Evolutionary conservation across 1,140 invertebrate genomes (phyloP), one percentile per base, ranked within the genome.

Genomic region (Thaumatotibia leucotreta): DNA sequence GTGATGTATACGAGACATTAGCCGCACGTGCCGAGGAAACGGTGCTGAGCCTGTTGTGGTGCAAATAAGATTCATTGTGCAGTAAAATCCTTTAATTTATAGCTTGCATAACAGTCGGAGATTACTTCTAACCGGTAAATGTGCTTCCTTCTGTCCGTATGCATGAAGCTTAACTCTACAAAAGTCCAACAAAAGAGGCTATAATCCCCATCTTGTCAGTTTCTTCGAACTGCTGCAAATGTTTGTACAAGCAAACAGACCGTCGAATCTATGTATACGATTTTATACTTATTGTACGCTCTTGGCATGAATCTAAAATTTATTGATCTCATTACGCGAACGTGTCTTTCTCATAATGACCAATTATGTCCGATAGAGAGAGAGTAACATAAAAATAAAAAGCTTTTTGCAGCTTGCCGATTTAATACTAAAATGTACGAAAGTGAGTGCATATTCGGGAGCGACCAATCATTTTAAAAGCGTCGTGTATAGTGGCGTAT

Each of bases 391-490:
- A 58, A 58, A 58, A 58, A 8, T 31, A 58, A 29, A 58, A 58
- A 58, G 27, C 52, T 58, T 58, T 58, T 31, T 58, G 29, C 52
- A n/a, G 24, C 24, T 58, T 58, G n/a, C 52, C 27, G 11, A 29
- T 5, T 58, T 14, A 58, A 24, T 58, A 58, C 29, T 58, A 29
- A 58, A 58, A 58, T 58, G 10, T 23, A 58, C 24, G 52, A 50
- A 64, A 64, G 63, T 27, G 39, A 64, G 31, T 50, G 39, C 63
- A 39, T 68, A 49, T 23, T 35, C 29, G 64, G 73, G 64, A 65
- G 54, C 31, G 50, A 24, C 39, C 65, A 76, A 74, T 70, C 67
- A 75, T 52, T 50, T 74, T 74, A 76, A 80, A 73, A 77, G 76
- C 68, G 54, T 65, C 23, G 39, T 29, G 45, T 66, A 62, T 69